Evolutionary conservation across 2,797 vertebrate genomes (phyloP), one percentile per base, ranked within the genome.

Genomic region (Vultur gryphus): DNA sequence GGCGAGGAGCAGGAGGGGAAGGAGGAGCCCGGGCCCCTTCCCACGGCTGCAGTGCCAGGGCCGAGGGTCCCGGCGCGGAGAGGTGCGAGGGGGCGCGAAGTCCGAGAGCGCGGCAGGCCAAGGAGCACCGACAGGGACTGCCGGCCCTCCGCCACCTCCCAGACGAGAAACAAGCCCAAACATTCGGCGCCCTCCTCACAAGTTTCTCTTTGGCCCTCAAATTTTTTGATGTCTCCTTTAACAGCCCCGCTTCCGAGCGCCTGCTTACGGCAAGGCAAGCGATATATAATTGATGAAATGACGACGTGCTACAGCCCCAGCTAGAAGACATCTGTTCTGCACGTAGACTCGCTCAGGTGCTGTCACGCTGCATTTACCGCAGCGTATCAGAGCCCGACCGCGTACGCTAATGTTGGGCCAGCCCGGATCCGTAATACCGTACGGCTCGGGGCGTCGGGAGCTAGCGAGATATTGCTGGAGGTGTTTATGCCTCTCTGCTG

Each of bases 211-310:
- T 13, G 11, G 28, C 78, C 78, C 70, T 86, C 65, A 5, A 19
- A 35, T 18, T 90, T 73, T 83, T n/a, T 6, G 0, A 2, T 2
- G 59, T 39, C 84, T 95, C 90, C 70, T 76, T 84, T 33, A 69
- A 3, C 91, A 35, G 37, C 13, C 58, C 86, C 12, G 0, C 4
- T 69, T 65, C 35, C 0, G 62, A 96, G 96, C 1, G 29, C 91
- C 96, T 51, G 96, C 92, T 75, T 67, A 16, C 5, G 84, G 97
- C 57, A 84, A 94, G 95, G 97, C 87, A 92, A 86, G 83, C 23
- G 51, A 96, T 98, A 75, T 92, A 97, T 98, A 98, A 98, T 97
- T 96, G 98, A 98, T 98, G 97, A 81, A 87, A 85, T 46, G 97
- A 90, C 52, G 93, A 95, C 46, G 97, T 79, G 97, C 96, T 95